Percentiles rank a stretch among this genome's conserved stretches.
These are phyloP conservation scores for Holotrichia oblita DNA, from an alignment of 1,140 invertebrate species.

Conservation along the genomic window DNA sequence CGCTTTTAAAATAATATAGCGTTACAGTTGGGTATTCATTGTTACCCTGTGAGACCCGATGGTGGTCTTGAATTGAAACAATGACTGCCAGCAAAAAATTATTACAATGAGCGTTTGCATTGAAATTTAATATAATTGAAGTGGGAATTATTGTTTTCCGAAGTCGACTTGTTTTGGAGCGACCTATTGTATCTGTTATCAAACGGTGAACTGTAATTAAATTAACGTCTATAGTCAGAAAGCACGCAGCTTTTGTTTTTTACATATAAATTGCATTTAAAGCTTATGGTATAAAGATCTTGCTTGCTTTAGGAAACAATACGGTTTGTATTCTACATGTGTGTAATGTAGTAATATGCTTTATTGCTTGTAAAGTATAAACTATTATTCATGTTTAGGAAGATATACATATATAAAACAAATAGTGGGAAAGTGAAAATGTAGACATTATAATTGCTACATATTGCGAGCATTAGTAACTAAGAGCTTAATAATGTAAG, in stretches of 20 bases:
- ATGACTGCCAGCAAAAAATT: conserved; percentile 39
- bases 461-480: no score
- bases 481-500: no score
- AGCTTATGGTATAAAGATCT: no score
- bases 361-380: no score
- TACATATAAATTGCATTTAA: neutral
- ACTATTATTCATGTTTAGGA: no score
- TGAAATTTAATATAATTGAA: conserved; percentile 48
- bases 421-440: no score
- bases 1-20: conserved; percentile 42
- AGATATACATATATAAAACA: no score
- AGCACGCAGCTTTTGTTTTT: neutral
- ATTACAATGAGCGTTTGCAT: conserved; percentile 37
- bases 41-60: conserved; percentile 44
- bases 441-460: no score
- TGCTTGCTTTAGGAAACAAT: no score
- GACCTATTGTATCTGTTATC: neutral
- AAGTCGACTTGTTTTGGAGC: conserved; percentile 22
- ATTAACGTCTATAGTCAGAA: neutral
- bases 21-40: conserved; percentile 44
- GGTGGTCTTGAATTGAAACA: conserved; percentile 48
- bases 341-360: no score
- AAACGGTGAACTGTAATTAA: conserved; percentile 23
- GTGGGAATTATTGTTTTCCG: conserved; percentile 29
- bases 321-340: no score